A percentile compares a stretch with the other conserved stretches of the same genome.
These are phyloP conservation scores for Teleiodes luculella DNA, from an alignment of 2,888 invertebrate species.

Conservation along the genomic window DNA sequence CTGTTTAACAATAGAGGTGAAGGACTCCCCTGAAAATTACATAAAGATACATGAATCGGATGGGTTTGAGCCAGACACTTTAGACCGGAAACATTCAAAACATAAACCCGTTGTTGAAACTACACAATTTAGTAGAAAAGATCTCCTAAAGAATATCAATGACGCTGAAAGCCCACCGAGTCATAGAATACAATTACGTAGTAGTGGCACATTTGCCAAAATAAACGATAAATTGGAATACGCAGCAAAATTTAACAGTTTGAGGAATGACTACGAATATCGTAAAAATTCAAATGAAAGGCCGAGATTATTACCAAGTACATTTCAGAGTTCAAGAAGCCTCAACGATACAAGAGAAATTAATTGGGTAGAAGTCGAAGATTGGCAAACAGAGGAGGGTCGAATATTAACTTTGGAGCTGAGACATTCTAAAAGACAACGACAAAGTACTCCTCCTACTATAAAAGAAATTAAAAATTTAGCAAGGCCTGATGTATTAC, in stretches of 20 bases:
- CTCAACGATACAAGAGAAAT: conserved; percentile 51
- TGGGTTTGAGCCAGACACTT: conserved; percentile 90
- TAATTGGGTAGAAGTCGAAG: conserved; percentile 51
- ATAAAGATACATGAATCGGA: conserved; percentile 88
- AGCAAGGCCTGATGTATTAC: conserved; percentile 83
- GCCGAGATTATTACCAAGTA: conserved; percentile 49
- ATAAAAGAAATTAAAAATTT: conserved; percentile 65
- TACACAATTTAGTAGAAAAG: conserved; percentile 55
- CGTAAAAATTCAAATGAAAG: conserved; percentile 69
- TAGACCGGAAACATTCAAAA: conserved; percentile 86
- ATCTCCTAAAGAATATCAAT: conserved; percentile 52
- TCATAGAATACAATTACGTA: conserved; percentile 81
- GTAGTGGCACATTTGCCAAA: conserved; percentile 85
- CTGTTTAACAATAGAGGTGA: conserved; percentile 89
- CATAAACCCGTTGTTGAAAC: conserved; percentile 51
- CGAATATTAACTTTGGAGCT: conserved; percentile 84
- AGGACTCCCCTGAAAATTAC: conserved; percentile 88
- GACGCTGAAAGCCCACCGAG: conserved; percentile 37
- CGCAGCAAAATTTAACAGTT: conserved; percentile 79
- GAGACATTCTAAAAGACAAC: conserved; percentile 85
- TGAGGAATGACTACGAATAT: conserved; percentile 86
- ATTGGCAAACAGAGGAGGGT: conserved; percentile 76
- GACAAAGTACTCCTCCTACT: conserved; percentile 77
- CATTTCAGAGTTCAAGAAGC: conserved; percentile 28
- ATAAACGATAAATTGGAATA: conserved; percentile 53